Conservation (phyloP, 1,140 invertebrate species). For the Caenorhabditis briggsae region DNA sequence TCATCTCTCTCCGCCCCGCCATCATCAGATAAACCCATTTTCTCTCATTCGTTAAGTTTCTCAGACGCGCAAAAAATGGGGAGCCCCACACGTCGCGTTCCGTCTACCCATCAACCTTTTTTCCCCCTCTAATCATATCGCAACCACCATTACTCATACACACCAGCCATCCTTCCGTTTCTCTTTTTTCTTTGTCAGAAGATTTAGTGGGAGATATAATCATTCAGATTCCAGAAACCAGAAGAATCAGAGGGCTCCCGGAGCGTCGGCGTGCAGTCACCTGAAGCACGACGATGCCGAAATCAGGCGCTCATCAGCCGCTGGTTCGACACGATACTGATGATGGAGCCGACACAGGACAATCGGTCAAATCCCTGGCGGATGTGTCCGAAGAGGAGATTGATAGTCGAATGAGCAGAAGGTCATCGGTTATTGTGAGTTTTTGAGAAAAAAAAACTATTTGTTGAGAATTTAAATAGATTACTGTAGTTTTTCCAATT, state of each 20-base stretch:
- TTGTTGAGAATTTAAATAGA: too few species aligned
- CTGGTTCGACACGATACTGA: constrained; percentile 44
- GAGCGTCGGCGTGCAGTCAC: constrained; percentile 37
- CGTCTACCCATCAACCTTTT: background rate
- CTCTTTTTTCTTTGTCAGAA: background rate
- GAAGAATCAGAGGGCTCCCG: background rate
- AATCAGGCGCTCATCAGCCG: constrained; percentile 49
- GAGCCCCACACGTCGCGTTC: background rate
- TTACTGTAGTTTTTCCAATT: too few species aligned
- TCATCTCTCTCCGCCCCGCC: constrained; percentile 14
- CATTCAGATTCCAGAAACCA: constrained; percentile 1
- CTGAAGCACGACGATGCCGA: constrained; percentile 38
- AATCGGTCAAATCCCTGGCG: constrained; percentile 18
- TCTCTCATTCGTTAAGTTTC: constrained; percentile 15
- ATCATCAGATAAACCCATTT: constrained; percentile 37
- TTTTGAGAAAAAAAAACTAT: too few species aligned
- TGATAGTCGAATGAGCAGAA: constrained; percentile 43
- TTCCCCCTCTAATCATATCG: constrained; percentile 33
- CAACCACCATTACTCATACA: constrained; percentile 15
- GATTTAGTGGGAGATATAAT: background rate
- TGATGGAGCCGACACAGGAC: constrained; percentile 41
- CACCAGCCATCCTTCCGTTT: background rate
- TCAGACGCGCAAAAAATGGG: constrained; percentile 51
- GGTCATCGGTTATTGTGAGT: constrained; percentile 21
- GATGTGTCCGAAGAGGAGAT: constrained; percentile 42